Base-by-base conservation (phyloP, 2,113 vertebrate species). In the Pavo muticus region DNA sequence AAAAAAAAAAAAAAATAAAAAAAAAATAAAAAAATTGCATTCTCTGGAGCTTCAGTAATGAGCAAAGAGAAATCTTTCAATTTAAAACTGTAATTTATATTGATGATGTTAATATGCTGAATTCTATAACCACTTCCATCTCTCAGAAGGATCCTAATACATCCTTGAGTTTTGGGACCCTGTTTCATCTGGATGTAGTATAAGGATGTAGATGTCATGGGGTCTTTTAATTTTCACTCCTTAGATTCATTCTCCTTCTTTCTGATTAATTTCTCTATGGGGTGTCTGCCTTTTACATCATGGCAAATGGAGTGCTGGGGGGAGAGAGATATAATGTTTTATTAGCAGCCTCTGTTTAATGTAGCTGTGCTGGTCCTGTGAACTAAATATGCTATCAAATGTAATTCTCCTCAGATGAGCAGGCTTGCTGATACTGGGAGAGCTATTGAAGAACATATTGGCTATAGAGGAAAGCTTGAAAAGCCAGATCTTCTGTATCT, bases 241-340 rank as follows among this genome's bases (percentile, higher is more conserved):
- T 78, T 92, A 81, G 86, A 97, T 93, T 95, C 88, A 87, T 94
- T 94, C 80, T 82, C 70, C 85, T 78, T 88, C 87, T 93, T 95
- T 93, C 94, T 96, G 96, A 96, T 95, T 96, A 95, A 95, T 96
- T 96, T 96, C 95, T 94, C 95, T 93, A 82, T 95, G 83, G 96
- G 96, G 93, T 95, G 94, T 95, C 95, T 95, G 93, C 83, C 48
- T 97, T 94, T 94, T 92, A 79, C 77, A 93, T 94, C 61, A 54
- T 4, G 13, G 94, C 44, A 96, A 93, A 95, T 94, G 40, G 88
- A 95, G 77, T 97, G 93, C 94, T 3, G 0, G 40, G 88, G 88
- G 83, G 93, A 93, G 86, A 64, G 65, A 96, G 80, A 84, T 57
- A 52, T 91, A 95, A 91, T 95, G 90, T 89, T 96, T 91, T 96